Evolutionary conservation across 1,140 invertebrate genomes (phyloP), one percentile per base, ranked within the genome.

Genomic region (Spodoptera frugiperda): DNA sequence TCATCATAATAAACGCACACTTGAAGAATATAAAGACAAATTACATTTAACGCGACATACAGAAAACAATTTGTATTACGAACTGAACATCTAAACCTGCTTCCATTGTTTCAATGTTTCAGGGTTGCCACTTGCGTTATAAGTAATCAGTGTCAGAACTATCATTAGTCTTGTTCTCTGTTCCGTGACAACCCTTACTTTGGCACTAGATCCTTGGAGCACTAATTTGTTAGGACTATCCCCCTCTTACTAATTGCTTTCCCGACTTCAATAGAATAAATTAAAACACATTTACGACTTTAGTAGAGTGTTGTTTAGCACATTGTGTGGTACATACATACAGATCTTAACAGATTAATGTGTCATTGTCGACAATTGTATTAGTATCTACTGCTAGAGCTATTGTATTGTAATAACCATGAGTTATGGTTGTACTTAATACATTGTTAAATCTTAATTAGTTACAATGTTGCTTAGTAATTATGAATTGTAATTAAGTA

Each of bases 191-290:
- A 57, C 68, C 33, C 68, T 71, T 17, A 57, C 68, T 72, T 49
- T 25, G 25, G 33, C 53, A 72, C 68, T 72, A 57, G 51, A 72
- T 72, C 33, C 15, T 19, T 33, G 15, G 10, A 17, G 54, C 33
- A 25, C 53, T 72, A 72, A 72, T 72, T 57, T 54, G 33, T 46
- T 30, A 72, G 39, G 39, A 39, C 53, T 55, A n/a, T 46, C 39
- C 19, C 46, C 44, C 30, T n/a, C 25, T 14, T 19, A 12, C 51
- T 72, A 72, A 72, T 72, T 72, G 68, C 68, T 57, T 71, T 72
- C 68, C 10, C 53, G 30, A 19, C 51, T 57, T 55, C 51, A 72
- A 72, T 72, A 46, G 51, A 72, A 55, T 57, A 44, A 44, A 57
- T 72, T 72, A 55, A 21, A 54, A 54, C 57, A 44, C 19, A 67